Evolutionary conservation across 2,113 vertebrate species (phyloP), one percentile per base, ranked within the genome.

Genomic region (Sinocyclocheilus anophthalmus): DNA sequence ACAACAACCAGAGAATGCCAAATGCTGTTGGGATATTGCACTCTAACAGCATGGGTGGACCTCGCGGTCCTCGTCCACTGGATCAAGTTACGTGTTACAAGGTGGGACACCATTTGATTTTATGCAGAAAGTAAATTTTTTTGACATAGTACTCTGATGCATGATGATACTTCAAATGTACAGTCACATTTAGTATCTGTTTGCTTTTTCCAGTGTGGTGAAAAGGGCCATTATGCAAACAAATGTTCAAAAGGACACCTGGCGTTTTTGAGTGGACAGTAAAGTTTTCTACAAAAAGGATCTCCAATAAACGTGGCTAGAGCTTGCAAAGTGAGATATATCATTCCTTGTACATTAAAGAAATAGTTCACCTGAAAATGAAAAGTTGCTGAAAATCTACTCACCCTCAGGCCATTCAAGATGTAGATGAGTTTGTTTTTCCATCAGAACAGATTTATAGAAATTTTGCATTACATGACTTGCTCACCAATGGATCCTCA

Each of bases 1-100:
- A 94, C 91, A 92, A 94, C 91, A 92, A 90, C 86, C 96, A 96
- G 93, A 96, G 97, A 89, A 93, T 94, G 79, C 96, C 96, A 73
- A 96, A 98, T 91, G 93, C 96, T 90, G 93, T 94, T 0, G 93
- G 94, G 85, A 93, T 94, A 24, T 91, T 93, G 93, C 97, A 96
- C 75, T 94, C 93, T 90, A 96, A 98, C 88, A 97, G 95, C 85
- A 96, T 96, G 78, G 88, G 92, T 5, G 94, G 95, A 69, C 96
- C 96, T 93, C 95, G 98, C 91, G 98, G 98, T 78, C 97, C 98
- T 59, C 95, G 98, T 70, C 98, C 98, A 0, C 89, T 99, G 92
- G 98, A 99, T 91, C 98, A 99, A 93, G 98, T 99, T 93, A 99
- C 98, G 11, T 99, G 98, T 93, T 99, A 99, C 91, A 99, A 99